These are phyloP conservation scores for Podarcis cretensis DNA, from an alignment of 2,113 vertebrate species.

Conservation along the genomic window DNA sequence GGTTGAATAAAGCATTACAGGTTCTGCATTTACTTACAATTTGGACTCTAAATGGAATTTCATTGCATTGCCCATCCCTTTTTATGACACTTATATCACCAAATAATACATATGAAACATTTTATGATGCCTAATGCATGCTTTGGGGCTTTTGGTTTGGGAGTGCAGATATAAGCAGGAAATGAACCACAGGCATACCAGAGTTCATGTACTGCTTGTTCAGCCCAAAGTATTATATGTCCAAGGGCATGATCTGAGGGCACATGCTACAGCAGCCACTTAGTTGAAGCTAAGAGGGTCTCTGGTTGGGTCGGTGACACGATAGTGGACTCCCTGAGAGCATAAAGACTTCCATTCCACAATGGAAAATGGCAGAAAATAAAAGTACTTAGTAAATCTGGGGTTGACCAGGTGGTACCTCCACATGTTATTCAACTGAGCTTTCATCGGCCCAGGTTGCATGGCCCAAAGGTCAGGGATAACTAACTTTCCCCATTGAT, in stretches of 20 bases:
- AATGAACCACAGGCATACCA: background rate
- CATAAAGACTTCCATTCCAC: background rate
- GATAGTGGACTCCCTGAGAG: background rate
- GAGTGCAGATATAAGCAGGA: slow-evolving; percentile 46
- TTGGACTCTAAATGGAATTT: slow-evolving; percentile 56
- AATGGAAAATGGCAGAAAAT: background rate
- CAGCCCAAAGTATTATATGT: slow-evolving; percentile 8
- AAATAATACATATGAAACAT: slow-evolving; percentile 30
- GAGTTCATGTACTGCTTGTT: slow-evolving; percentile 17
- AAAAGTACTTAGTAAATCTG: background rate
- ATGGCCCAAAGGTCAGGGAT: background rate
- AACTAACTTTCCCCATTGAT: too few species aligned
- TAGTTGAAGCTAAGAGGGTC: background rate
- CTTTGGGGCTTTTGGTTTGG: slow-evolving; percentile 42
- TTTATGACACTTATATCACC: slow-evolving; percentile 41
- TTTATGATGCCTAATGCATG: slow-evolving; percentile 27
- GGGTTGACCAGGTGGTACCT: background rate
- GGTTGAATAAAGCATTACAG: slow-evolving; percentile 37
- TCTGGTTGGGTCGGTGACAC: too few species aligned
- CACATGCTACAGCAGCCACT: background rate
- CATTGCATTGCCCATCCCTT: slow-evolving; percentile 40
- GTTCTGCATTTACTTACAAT: slow-evolving; percentile 46
- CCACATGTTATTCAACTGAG: too few species aligned
- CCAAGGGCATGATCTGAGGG: background rate
- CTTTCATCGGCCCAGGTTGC: background rate